Percentiles rank a stretch among this genome's conserved stretches.
Conservation (phyloP, 2,113 vertebrate genomes). For the Thalassoma bifasciatum region DNA sequence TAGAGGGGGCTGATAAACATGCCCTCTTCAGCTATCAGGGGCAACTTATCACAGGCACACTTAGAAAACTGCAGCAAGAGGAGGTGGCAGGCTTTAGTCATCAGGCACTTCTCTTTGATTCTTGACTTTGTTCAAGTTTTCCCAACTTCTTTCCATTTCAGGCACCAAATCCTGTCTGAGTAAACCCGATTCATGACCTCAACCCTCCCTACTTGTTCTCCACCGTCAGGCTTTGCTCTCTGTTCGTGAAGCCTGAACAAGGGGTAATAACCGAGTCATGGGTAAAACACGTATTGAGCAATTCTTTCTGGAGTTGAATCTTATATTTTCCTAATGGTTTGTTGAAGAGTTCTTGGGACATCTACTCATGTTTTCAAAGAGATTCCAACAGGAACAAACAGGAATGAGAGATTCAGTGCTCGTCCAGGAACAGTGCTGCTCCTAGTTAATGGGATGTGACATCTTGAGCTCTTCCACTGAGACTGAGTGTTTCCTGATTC, state of each 20-base stretch:
- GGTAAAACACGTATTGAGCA: slow-evolving; percentile 59
- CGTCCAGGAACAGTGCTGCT: slow-evolving; percentile 47
- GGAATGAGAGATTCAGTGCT: slow-evolving; percentile 26
- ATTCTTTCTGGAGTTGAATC: slow-evolving; percentile 54
- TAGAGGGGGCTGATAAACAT: slow-evolving; percentile 43
- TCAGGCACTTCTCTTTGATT: background rate
- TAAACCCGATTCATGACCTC: slow-evolving; percentile 37
- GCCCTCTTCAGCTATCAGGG: slow-evolving; percentile 49
- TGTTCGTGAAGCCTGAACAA: slow-evolving; percentile 60
- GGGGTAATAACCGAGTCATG: slow-evolving; percentile 13
- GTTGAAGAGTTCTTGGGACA: slow-evolving; percentile 23
- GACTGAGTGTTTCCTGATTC: slow-evolving; percentile 40
- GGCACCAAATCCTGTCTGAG: slow-evolving; percentile 38
- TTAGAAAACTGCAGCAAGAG: slow-evolving; percentile 32
- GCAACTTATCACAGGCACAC: slow-evolving; percentile 53
- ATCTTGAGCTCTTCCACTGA: slow-evolving; percentile 50
- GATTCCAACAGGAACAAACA: slow-evolving; percentile 58
- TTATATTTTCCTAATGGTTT: slow-evolving; percentile 56
- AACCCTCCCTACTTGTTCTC: slow-evolving; percentile 38
- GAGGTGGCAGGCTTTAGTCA: slow-evolving; percentile 4
- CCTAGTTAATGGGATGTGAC: slow-evolving; percentile 60
- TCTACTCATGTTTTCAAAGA: slow-evolving; percentile 56
- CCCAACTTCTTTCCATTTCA: slow-evolving; percentile 12
- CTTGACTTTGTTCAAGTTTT: slow-evolving; percentile 23
- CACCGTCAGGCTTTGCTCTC: slow-evolving; percentile 50